Conservation (phyloP, 2,113 vertebrate species). For the Ceuthmochares aereus region DNA sequence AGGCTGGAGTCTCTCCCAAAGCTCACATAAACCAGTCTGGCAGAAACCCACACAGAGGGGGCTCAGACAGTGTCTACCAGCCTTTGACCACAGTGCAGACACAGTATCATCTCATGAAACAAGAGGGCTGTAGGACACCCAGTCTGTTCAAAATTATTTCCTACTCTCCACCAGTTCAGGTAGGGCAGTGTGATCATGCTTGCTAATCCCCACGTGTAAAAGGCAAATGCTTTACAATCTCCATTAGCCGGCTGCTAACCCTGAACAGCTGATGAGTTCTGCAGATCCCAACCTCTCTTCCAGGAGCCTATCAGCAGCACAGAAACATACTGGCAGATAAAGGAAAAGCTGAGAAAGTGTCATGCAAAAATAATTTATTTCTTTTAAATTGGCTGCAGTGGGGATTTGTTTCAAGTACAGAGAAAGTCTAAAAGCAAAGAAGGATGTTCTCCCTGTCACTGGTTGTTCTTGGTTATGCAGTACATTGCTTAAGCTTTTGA, state of each 20-base stretch:
- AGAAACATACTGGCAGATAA: background rate
- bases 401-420: background rate
- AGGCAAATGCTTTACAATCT: fast-evolving
- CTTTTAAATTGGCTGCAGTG: background rate
- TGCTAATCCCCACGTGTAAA: fast-evolving
- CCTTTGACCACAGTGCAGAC: background rate
- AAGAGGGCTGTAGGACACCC: background rate
- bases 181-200: too few relatives aligned
- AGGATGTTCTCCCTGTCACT: background rate
- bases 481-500: background rate
- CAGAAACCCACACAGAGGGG: background rate
- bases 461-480: fast-evolving
- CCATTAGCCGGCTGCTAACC: background rate
- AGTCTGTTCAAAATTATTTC: background rate
- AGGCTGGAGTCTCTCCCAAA: background rate
- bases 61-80: background rate
- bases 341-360: background rate
- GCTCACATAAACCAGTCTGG: background rate
- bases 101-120: background rate
- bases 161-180: background rate
- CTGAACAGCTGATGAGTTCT: fast-evolving
- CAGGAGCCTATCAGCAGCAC: background rate
- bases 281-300: background rate
- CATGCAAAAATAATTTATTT: background rate
- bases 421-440: background rate